Evolutionary conservation across 2,113 vertebrate species (phyloP), one percentile per base, ranked within the genome.

Genomic region (Nematolebias whitei): DNA sequence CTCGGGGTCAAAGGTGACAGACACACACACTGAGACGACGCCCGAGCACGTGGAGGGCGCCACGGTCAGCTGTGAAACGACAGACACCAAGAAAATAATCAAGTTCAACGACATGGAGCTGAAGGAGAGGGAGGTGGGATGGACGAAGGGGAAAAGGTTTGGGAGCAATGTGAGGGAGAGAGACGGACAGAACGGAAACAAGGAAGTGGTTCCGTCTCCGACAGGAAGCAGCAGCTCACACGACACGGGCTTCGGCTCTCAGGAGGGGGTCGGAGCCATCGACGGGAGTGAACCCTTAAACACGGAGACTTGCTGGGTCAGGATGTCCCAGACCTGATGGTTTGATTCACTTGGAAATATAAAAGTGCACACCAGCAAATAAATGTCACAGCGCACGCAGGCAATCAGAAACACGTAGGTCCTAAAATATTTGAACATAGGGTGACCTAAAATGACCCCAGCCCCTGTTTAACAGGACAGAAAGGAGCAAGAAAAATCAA

Each of bases 211-310:
- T 18, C 71, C 79, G 4, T 92, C 91, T 10, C 89, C 90, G 1
- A 88, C 84, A 2, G 83, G 84, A 4, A 93, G 92, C 74, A 89
- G 82, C 72, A 74, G 65, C 65, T 93, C 93, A 1, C 71, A 88
- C 48, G 92, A 94, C 80, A 91, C 89, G 0, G 93, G 93, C 8
- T 93, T 93, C 54, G 88, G 84, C 15, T 94, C 93, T 1, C 84
- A 81, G 18, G 91, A 91, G 20, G 83, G 85, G 12, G 77, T 87
- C 7, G 40, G 50, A 1, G 80, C 76, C 0, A 68, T 80, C 0
- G 71, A 80, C 13, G 76, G 82, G 12, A 47, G 74, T 62, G n/a
- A 64, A 18, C 1, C 58, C 23, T 0, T 72, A 41, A 71, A 12
- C 18, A 16, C 22, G 24, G 5, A 7, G 43, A n/a, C 5, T 45